These are phyloP conservation scores for Arctocebus calabarensis DNA, from an alignment of 2,797 vertebrate species.

Conservation along the genomic window DNA sequence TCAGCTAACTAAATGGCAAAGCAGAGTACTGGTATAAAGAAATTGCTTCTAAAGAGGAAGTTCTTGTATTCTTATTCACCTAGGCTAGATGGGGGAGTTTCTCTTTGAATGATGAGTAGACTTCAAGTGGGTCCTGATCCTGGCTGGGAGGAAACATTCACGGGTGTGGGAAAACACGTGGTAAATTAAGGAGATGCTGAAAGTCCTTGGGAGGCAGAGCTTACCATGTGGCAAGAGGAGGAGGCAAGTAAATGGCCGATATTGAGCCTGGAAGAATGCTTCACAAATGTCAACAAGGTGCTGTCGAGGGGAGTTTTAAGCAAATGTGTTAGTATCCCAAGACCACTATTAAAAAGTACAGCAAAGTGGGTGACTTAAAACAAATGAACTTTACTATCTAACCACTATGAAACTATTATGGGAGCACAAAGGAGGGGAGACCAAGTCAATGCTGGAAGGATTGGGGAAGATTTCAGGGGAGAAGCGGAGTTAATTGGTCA, in stretches of 20 bases:
- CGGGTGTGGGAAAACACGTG: not conserved
- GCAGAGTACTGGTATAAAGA: not conserved
- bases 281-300: not conserved
- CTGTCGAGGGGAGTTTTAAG: not conserved
- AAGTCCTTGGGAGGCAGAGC: not conserved
- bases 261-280: accelerated
- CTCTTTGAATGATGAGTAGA: not conserved
- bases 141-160: not conserved
- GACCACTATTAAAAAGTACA: not conserved
- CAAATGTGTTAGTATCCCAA: not conserved
- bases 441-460: conserved; percentile 46
- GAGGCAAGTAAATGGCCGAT: not conserved
- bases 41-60: not conserved
- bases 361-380: not conserved
- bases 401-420: not conserved
- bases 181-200: not conserved
- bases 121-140: not conserved
- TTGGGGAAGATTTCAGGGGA: conserved; percentile 48
- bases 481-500: no score
- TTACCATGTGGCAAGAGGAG: not conserved
- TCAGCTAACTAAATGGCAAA: not conserved
- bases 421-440: not conserved
- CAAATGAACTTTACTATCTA: not conserved
- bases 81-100: not conserved
- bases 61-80: not conserved